A percentile compares a stretch with the other conserved stretches of the same genome.
Evolutionary conservation across 2,797 vertebrate species (phyloP).

Genomic region (Manis pentadactyla): DNA sequence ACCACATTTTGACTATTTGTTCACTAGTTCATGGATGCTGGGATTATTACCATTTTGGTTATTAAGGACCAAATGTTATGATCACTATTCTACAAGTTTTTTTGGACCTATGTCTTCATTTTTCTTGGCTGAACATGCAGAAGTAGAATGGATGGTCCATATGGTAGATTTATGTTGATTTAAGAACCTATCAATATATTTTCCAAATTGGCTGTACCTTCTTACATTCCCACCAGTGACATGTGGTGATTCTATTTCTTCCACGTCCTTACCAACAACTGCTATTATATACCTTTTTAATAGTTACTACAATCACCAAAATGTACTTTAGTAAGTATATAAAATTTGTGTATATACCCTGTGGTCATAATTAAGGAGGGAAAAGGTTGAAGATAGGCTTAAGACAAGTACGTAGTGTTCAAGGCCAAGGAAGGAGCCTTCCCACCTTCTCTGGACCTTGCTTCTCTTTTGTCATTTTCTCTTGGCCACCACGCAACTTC

Average conservation of each 20-base stretch:
- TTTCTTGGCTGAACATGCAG: not conserved
- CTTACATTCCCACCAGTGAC: not conserved
- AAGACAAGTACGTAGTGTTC: not conserved
- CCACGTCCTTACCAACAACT: not conserved
- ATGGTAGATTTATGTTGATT: not conserved
- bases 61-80: not conserved
- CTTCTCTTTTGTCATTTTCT: not conserved
- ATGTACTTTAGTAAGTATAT: not conserved
- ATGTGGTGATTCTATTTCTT: not conserved
- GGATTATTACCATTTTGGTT: not conserved
- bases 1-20: not conserved
- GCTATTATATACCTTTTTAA: not conserved
- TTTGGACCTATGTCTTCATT: not conserved
- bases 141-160: not conserved
- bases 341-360: too few species aligned
- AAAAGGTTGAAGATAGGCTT: not conserved
- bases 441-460: not conserved
- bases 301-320: not conserved
- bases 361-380: not conserved
- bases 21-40: not conserved
- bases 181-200: not conserved
- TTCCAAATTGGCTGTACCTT: not conserved
- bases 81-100: not conserved
- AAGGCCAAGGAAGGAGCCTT: not conserved
- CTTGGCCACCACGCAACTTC: too few species aligned